Conservation (phyloP, 1,140 invertebrate genomes). For the Dinothrombium tinctorium region DNA sequence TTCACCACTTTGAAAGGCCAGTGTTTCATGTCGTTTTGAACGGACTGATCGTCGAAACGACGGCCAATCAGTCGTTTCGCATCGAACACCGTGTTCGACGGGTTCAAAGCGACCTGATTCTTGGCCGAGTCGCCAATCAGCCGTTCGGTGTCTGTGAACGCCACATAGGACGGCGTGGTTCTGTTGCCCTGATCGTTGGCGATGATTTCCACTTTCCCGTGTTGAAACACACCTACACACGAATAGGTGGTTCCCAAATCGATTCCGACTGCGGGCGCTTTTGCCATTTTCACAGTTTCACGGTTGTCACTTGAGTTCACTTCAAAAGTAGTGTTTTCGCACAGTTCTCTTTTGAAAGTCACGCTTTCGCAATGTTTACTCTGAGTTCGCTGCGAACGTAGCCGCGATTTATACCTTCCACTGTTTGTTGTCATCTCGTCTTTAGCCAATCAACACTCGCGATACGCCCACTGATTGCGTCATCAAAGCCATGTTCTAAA, state of each 20-base stretch:
- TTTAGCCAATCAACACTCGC: too few relatives aligned
- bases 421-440: too few relatives aligned
- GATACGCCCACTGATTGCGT: too few relatives aligned
- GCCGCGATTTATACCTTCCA: too few relatives aligned
- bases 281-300: conserved; percentile 71
- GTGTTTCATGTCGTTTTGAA: conserved; percentile 80
- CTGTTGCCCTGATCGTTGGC: conserved; percentile 96
- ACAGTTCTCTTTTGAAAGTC: too few relatives aligned
- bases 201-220: conserved; percentile 91
- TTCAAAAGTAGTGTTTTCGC: too few relatives aligned
- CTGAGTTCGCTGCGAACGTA: too few relatives aligned
- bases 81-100: conserved; percentile 40
- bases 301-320: too few relatives aligned
- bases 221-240: conserved; percentile 94
- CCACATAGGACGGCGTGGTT: conserved; percentile 91
- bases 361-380: too few relatives aligned
- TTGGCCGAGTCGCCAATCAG: conserved; percentile 93
- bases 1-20: conserved; percentile 69
- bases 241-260: conserved; percentile 98
- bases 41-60: conserved; percentile 63
- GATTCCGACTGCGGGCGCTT: conserved; percentile 71
- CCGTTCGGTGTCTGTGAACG: conserved; percentile 87
- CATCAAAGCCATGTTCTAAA: too few relatives aligned
- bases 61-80: conserved; percentile 32
- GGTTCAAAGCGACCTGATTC: conserved; percentile 90